Percentiles rank a stretch among this genome's conserved stretches.
phyloP scores from a whole-genome alignment of 2,797 vertebrate species.

The Meda fulgida region DNA sequence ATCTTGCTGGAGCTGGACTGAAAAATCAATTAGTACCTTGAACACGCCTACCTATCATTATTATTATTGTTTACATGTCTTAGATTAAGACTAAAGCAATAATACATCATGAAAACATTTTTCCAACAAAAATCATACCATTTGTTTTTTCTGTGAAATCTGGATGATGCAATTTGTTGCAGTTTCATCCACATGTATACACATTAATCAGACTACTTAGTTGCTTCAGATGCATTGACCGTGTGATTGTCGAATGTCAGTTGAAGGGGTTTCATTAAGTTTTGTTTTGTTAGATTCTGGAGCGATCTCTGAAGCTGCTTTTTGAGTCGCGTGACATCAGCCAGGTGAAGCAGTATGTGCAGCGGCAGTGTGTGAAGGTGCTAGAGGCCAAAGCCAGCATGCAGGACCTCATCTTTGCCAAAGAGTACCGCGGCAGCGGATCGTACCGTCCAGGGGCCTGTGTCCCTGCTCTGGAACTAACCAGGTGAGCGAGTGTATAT shows the following conservation, averaged over 20 bases:
- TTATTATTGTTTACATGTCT: not conserved
- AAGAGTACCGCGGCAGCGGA: constrained; percentile 92
- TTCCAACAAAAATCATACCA: too few relatives aligned
- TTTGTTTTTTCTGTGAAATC: not conserved
- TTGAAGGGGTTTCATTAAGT: not conserved
- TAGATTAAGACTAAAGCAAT: too few relatives aligned
- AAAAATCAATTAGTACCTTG: not conserved
- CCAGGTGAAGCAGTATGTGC: constrained; percentile 94
- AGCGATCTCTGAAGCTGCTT: constrained; percentile 95
- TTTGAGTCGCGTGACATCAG: constrained; percentile 98
- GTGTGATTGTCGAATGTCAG: not conserved
- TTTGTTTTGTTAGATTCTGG: constrained; percentile 83
- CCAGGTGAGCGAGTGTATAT: constrained; percentile 77
- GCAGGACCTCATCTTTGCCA: constrained; percentile 97
- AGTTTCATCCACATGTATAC: too few relatives aligned
- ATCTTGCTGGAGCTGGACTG: not conserved
- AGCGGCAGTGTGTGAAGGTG: constrained; percentile 92
- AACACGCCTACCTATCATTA: not conserved
- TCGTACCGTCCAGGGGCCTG: constrained; percentile 92
- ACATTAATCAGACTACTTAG: not conserved
- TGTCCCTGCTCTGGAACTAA: constrained; percentile 93
- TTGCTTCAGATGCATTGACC: not conserved
- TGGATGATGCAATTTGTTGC: too few relatives aligned
- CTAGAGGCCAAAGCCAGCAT: constrained; percentile 92
- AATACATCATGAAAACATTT: not conserved